phyloP scores from a whole-genome alignment of 2,888 invertebrate species.

The Lamproptera curius region DNA sequence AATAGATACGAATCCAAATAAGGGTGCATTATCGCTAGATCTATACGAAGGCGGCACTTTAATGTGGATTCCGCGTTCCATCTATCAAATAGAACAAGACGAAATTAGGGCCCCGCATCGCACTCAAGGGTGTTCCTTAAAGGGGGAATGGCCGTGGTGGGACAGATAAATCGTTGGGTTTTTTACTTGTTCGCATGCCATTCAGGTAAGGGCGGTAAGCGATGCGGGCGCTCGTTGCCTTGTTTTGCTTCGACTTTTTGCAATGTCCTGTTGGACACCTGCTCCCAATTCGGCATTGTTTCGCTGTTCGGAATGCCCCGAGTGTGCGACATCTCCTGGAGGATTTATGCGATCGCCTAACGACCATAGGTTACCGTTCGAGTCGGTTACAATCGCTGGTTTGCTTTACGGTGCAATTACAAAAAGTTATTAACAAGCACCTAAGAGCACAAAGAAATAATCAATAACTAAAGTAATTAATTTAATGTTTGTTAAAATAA shows the following conservation, averaged over 20 bases:
- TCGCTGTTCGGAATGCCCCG: slow-evolving; percentile 2
- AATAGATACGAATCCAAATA: too few species aligned
- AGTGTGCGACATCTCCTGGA: not conserved
- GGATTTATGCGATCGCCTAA: not conserved
- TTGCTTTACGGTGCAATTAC: too few species aligned
- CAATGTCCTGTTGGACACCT: slow-evolving; percentile 10
- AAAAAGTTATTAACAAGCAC: too few species aligned
- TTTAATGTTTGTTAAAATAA: too few species aligned
- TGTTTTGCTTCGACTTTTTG: slow-evolving; percentile 15
- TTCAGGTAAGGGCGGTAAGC: slow-evolving; percentile 47
- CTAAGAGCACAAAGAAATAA: too few species aligned
- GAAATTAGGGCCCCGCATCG: slow-evolving; percentile 12
- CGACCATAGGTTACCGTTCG: not conserved
- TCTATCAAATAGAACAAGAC: slow-evolving; percentile 16
- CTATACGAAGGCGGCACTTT: not conserved
- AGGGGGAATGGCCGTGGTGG: slow-evolving; percentile 25
- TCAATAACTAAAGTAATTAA: too few species aligned
- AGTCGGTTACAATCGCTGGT: too few species aligned
- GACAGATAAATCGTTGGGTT: slow-evolving; percentile 53
- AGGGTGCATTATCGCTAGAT: too few species aligned
- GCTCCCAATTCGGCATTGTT: slow-evolving; percentile 19
- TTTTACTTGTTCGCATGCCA: slow-evolving; percentile 55
- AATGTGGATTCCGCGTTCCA: slow-evolving; percentile 3
- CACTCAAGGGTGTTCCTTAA: slow-evolving; percentile 21
- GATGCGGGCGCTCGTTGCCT: slow-evolving; percentile 21